Percentiles rank a stretch among this genome's conserved stretches.
Evolutionary conservation across 2,113 vertebrate species (phyloP).

Genomic region (Platichthys stellatus): DNA sequence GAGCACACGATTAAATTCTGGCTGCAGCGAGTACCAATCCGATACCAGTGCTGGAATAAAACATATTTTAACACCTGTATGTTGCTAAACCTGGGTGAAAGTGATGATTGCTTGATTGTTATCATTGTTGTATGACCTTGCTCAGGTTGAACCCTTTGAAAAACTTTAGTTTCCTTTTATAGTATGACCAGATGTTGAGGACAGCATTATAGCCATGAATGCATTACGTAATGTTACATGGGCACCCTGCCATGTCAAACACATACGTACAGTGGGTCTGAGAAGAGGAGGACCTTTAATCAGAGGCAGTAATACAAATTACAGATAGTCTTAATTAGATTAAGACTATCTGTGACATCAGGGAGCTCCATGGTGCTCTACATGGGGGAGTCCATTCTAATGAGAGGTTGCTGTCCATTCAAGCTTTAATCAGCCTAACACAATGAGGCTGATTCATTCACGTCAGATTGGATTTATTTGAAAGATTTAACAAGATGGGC

Average conservation of each 20-base stretch:
- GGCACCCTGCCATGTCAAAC: conserved; percentile 1
- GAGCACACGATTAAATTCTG: not conserved
- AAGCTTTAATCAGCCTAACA: conserved; percentile 63
- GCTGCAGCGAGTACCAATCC: too few species aligned
- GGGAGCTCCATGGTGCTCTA: conserved; percentile 61
- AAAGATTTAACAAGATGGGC: conserved; percentile 17
- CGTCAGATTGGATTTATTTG: conserved; percentile 2
- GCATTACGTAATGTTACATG: not conserved
- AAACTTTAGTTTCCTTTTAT: not conserved
- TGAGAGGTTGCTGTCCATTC: conserved; percentile 62
- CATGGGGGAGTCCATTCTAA: conserved; percentile 61
- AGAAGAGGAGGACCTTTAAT: not conserved
- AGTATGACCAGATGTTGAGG: conserved; percentile 1
- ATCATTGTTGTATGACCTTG: too few species aligned
- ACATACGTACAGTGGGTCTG: conserved; percentile 1
- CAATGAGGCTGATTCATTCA: conserved; percentile 56
- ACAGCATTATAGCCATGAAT: not conserved
- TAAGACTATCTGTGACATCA: conserved; percentile 75
- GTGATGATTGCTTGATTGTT: too few species aligned
- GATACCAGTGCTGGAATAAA: too few species aligned
- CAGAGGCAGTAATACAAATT: conserved; percentile 35
- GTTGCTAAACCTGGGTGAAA: too few species aligned
- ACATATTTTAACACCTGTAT: too few species aligned
- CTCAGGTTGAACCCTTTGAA: too few species aligned
- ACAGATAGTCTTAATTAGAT: conserved; percentile 79